Evolutionary conservation across 1,140 invertebrate species (phyloP), one percentile per base, ranked within the genome.

Genomic region (Trichonephila clavata): DNA sequence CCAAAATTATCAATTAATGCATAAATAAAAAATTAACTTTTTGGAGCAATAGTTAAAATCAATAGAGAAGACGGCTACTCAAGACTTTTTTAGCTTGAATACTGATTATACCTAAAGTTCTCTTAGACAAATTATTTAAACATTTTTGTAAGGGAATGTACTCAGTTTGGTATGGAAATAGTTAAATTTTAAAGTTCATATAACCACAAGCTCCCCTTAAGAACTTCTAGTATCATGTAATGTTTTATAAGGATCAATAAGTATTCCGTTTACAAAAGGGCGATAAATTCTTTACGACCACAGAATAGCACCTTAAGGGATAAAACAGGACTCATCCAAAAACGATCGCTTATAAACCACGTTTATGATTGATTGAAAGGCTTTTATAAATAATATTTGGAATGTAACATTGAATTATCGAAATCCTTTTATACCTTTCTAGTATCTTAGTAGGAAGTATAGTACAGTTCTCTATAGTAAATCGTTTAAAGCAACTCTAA

Each of bases 401-500:
- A 77, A 77, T 7, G 71, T 77, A 77, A 20, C 71, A 77, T 77
- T 77, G 71, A 77, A 77, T 77, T 77, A 77, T 77, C 71, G 71
- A 77, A 77, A 77, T 77, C 27, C 71, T 39, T 77, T 77, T 77
- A 32, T 32, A 27, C 27, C 27, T 77, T 77, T 77, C 71, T 39
- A 77, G 71, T 39, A 77, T 20, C 71, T 32, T 77, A 32, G 71
- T 32, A 77, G 27, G 18, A 77, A 77, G 27, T 77, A 18, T 77
- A 77, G 71, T 39, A 77, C 16, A 77, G 32, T 77, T 77, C 32
- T 13, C 7, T 77, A 77, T 77, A 18, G 71, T 39, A 87, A 63
- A 87, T 87, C 86, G 60, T 63, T 87, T 77, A 77, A 77, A 77
- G 14, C 27, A 77, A 27, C 24, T 77, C 71, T 77, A 77, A 77